phyloP scores from a whole-genome alignment of 1,140 invertebrate species.

The Pogonomyrmex barbatus region DNA sequence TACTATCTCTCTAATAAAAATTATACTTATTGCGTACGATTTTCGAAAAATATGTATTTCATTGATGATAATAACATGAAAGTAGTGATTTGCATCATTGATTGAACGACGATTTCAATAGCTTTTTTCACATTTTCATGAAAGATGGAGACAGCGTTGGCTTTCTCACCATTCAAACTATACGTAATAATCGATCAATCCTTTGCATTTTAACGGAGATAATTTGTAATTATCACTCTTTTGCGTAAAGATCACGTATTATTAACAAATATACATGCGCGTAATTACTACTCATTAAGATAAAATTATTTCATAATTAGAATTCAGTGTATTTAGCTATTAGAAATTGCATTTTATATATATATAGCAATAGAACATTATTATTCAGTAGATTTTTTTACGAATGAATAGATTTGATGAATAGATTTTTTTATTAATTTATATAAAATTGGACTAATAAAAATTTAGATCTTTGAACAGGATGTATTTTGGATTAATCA shows the following conservation, averaged over 20 bases:
- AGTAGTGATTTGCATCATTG: not conserved
- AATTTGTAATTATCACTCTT: slow-evolving; percentile 23
- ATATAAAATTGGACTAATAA: not conserved
- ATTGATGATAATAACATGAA: not conserved
- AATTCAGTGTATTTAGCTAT: not conserved
- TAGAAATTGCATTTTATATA: not conserved
- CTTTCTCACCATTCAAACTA: not conserved
- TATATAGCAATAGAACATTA: not conserved
- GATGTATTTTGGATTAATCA: not conserved
- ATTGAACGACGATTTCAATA: not conserved
- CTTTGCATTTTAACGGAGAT: not conserved
- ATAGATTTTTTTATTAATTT: not conserved
- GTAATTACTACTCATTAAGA: not conserved
- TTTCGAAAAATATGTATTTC: not conserved
- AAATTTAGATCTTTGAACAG: not conserved
- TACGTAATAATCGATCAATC: not conserved
- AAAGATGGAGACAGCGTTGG: not conserved
- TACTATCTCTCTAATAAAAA: no score
- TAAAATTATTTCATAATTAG: not conserved
- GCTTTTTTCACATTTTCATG: not conserved
- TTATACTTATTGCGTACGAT: no score
- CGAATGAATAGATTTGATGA: not conserved
- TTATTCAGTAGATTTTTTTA: not conserved
- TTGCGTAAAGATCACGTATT: not conserved
- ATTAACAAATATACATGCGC: not conserved